Conservation (phyloP, 2,888 invertebrate genomes). For the Idaea dimidiata region DNA sequence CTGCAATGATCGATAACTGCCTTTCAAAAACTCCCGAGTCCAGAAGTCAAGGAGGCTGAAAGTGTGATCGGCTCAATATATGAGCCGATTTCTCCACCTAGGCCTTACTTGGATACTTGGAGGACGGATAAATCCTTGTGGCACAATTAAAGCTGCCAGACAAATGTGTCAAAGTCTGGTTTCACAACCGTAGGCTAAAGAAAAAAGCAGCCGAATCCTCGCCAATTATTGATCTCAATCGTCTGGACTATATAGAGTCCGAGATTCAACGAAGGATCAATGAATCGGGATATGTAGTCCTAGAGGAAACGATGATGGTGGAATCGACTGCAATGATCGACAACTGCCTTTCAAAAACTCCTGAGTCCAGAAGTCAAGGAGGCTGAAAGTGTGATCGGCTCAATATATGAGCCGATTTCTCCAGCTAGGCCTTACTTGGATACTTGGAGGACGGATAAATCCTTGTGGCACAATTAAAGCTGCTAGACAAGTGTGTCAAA, state of each 20-base stretch:
- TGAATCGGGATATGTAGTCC: too few relatives aligned
- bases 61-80: slow-evolving; percentile 28
- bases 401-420: slow-evolving; percentile 79
- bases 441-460: slow-evolving; percentile 84
- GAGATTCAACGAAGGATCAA: too few relatives aligned
- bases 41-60: slow-evolving; percentile 2
- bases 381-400: too few relatives aligned
- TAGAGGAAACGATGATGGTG: slow-evolving; percentile 47
- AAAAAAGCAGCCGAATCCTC: slow-evolving; percentile 71
- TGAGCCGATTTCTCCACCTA: slow-evolving; percentile 82
- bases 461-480: slow-evolving; percentile 80
- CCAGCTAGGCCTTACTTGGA: slow-evolving; percentile 84
- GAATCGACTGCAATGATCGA: slow-evolving; percentile 46
- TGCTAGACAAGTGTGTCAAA: slow-evolving; percentile 87
- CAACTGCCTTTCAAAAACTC: slow-evolving; percentile 26
- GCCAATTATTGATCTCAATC: slow-evolving; percentile 2
- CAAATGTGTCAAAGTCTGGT: slow-evolving; percentile 89
- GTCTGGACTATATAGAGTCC: too few relatives aligned
- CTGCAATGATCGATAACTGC: slow-evolving; percentile 40
- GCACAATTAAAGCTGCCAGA: slow-evolving; percentile 82
- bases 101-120: slow-evolving; percentile 86
- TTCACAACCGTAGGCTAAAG: slow-evolving; percentile 88
- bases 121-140: slow-evolving; percentile 84
- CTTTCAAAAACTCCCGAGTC: slow-evolving; percentile 28
- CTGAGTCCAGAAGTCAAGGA: slow-evolving; percentile 10